phyloP scores from a whole-genome alignment of 2,888 invertebrate genomes.

The Protophormia terraenovae region DNA sequence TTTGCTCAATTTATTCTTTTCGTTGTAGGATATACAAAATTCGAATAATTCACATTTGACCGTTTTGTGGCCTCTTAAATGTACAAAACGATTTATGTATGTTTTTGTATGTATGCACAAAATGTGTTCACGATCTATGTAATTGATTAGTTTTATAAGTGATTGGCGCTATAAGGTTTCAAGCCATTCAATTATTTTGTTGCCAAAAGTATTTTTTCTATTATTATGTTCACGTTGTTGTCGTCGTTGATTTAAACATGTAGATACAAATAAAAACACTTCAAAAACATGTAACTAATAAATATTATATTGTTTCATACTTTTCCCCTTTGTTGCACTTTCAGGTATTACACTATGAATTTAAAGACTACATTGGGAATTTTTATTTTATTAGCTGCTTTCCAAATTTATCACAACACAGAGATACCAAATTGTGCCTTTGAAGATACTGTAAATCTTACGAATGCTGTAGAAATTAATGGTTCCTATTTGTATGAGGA shows the following conservation, averaged over 20 bases:
- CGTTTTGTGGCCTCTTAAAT: not conserved
- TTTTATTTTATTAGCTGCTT: conserved; percentile 10
- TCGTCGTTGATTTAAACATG: conserved; percentile 23
- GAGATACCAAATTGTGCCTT: conserved; percentile 70
- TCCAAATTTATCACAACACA: conserved; percentile 35
- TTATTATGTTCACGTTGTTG: conserved; percentile 21
- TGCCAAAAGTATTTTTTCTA: conserved; percentile 45
- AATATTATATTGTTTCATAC: not conserved
- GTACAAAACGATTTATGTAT: not conserved
- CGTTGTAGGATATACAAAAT: not conserved
- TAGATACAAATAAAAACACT: conserved; percentile 8
- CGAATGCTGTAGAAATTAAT: conserved; percentile 68
- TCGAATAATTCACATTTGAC: not conserved
- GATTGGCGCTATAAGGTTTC: conserved; percentile 48
- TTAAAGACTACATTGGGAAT: conserved; percentile 46
- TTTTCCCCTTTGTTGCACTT: not conserved
- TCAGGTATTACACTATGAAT: conserved; percentile 51
- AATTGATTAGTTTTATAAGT: conserved; percentile 50
- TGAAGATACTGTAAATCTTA: conserved; percentile 73
- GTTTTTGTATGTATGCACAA: not conserved
- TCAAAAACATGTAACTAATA: conserved; percentile 9
- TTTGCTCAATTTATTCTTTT: too few species aligned
- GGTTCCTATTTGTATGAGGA: conserved; percentile 73
- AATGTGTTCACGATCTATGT: conserved; percentile 31
- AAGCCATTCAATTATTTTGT: conserved; percentile 38